Evolutionary conservation across 1,140 invertebrate genomes (phyloP), one percentile per base, ranked within the genome.

Genomic region (Rhyacophila brunnea): DNA sequence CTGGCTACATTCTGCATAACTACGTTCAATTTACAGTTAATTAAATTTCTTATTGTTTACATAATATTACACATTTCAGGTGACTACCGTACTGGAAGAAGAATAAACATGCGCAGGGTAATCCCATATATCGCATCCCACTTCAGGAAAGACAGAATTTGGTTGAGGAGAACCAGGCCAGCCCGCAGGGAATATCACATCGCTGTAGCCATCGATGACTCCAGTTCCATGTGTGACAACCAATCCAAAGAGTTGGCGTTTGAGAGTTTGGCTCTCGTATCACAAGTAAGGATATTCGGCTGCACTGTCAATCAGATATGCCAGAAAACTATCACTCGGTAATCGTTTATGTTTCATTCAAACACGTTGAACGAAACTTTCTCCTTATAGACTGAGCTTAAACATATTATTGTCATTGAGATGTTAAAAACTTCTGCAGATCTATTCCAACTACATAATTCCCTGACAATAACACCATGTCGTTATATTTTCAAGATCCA

Each of bases 131-230:
- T 99, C 67, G 98, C 98, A 6, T 98, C 95, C 68, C 91, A 99
- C 72, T 99, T 98, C 75, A 85, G 96, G 32, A 99, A 99, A 71
- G 96, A 99, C 70, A 97, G 98, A 73, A 99, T 99, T 68, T 99
- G 98, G 98, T 68, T 99, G 63, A 80, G 96, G 43, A 79, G 98
- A 44, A 99, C 93, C 0, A 96, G 97, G 75, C 95, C 95, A 0
- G 95, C 92, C 0, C 95, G 98, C 71, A 81, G 98, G 49, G 88
- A 99, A 64, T 99, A 99, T 77, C 95, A 98, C 73, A 96, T 99
- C 34, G 85, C 95, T 20, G 79, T 99, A 10, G 97, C 98, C 1
- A 86, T 99, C 6, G 98, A 99, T 76, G 96, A 99, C 75, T 99
- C 96, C 0, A 92, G 91, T 44, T 93, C 90, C 53, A 95, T 96